Conservation (phyloP, 2,888 invertebrate genomes). For the Gastracanthus pulcherrimus region DNA sequence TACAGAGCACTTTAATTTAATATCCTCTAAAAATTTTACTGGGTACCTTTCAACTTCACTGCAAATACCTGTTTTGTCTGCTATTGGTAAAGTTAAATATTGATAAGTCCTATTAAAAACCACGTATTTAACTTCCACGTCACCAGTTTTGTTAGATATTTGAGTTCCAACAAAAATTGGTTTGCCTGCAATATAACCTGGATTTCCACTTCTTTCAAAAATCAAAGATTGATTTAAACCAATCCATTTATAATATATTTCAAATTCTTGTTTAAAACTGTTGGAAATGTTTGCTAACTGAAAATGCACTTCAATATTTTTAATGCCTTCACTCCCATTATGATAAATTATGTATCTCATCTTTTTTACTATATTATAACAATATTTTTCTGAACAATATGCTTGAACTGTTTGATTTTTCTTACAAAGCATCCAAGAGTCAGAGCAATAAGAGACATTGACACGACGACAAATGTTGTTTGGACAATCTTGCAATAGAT, state of each 20-base stretch:
- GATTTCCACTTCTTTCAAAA: constrained; percentile 84
- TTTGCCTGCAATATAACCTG: constrained; percentile 85
- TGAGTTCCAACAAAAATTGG: constrained; percentile 81
- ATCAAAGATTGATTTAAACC: constrained; percentile 61
- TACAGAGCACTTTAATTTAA: constrained; percentile 69
- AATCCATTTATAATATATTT: constrained; percentile 70
- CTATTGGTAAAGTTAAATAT: constrained; percentile 71
- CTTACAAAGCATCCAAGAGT: constrained; percentile 68
- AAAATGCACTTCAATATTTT: constrained; percentile 74
- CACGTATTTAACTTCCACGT: constrained; percentile 62
- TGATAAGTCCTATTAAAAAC: constrained; percentile 64
- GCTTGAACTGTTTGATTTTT: constrained; percentile 58
- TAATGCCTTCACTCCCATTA: constrained; percentile 79
- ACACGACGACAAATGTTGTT: constrained; percentile 67
- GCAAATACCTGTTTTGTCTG: constrained; percentile 68
- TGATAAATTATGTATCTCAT: constrained; percentile 76
- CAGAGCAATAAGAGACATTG: constrained; percentile 65
- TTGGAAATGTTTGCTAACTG: constrained; percentile 73
- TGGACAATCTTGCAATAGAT: constrained; percentile 67
- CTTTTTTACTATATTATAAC: constrained; percentile 73
- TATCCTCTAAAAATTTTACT: constrained; percentile 71
- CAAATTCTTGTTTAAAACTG: constrained; percentile 70
- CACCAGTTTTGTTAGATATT: constrained; percentile 63
- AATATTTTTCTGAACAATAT: constrained; percentile 67
- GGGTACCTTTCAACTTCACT: constrained; percentile 63